A percentile compares a stretch with the other conserved stretches of the same genome.
These are phyloP conservation scores for Ispidina lecontei DNA, from an alignment of 2,797 vertebrate species.

Conservation along the genomic window DNA sequence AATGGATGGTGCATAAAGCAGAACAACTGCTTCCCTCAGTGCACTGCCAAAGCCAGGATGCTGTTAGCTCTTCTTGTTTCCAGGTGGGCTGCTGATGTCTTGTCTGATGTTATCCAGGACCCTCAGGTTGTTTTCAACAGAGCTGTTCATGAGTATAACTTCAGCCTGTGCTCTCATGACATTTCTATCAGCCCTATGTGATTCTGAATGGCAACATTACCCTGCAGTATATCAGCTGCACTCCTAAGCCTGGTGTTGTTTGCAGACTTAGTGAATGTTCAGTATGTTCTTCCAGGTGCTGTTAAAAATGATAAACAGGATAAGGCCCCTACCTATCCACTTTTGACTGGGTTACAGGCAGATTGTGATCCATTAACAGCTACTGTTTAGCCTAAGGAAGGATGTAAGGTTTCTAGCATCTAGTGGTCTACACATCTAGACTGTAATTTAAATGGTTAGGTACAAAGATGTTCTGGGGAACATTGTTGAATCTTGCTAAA, in stretches of 20 bases:
- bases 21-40: not conserved
- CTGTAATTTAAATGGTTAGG: not conserved
- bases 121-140: not conserved
- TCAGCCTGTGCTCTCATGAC: not conserved
- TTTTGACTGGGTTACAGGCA: not conserved
- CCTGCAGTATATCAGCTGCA: not conserved
- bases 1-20: not conserved
- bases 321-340: not conserved
- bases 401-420: not conserved
- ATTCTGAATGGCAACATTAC: not conserved
- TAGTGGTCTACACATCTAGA: not conserved
- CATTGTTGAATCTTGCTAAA: not conserved
- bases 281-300: not conserved
- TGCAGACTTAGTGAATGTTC: not conserved
- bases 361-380: not conserved
- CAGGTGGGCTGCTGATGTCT: not conserved
- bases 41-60: not conserved
- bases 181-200: not conserved
- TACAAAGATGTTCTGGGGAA: not conserved
- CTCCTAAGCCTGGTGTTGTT: rapidly evolving
- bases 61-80: not conserved
- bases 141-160: not conserved
- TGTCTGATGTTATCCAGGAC: not conserved
- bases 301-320: not conserved
- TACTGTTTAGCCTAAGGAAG: not conserved